Conservation (phyloP, 2,888 invertebrate genomes). For the Bombyx huttoni region DNA sequence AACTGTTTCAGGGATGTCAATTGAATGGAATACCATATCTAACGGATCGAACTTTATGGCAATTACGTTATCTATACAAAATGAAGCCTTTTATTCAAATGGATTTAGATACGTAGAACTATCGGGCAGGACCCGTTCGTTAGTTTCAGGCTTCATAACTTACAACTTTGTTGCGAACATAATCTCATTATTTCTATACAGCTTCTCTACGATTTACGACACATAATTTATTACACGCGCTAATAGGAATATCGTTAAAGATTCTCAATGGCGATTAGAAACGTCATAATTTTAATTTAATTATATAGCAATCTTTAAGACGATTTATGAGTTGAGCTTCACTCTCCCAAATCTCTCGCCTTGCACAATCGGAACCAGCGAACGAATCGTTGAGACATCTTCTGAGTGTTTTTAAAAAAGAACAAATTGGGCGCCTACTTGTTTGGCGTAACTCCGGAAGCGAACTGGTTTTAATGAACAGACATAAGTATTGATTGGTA, state of each 20-base stretch:
- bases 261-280: background rate
- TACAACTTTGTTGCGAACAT: conserved; percentile 20
- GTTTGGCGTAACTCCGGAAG: conserved; percentile 67
- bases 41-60: conserved; percentile 1
- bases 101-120: conserved; percentile 12
- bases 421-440: conserved; percentile 41
- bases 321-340: conserved; percentile 3
- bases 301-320: conserved; percentile 5
- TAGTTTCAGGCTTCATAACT: conserved; percentile 18
- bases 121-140: conserved; percentile 17
- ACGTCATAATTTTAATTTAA: conserved; percentile 1
- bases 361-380: conserved; percentile 20
- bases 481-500: conserved; percentile 56
- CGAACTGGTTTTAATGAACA: conserved; percentile 48
- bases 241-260: background rate
- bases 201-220: background rate
- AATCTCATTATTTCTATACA: background rate
- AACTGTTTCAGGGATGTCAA: background rate
- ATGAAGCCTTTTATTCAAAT: conserved; percentile 11
- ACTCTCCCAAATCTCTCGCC: conserved; percentile 17
- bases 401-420: conserved; percentile 28
- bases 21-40: background rate
- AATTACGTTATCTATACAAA: conserved; percentile 11
- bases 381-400: conserved; percentile 20
- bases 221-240: background rate